Conservation (phyloP, 2,888 invertebrate species). For the Isotomurus palustris region DNA sequence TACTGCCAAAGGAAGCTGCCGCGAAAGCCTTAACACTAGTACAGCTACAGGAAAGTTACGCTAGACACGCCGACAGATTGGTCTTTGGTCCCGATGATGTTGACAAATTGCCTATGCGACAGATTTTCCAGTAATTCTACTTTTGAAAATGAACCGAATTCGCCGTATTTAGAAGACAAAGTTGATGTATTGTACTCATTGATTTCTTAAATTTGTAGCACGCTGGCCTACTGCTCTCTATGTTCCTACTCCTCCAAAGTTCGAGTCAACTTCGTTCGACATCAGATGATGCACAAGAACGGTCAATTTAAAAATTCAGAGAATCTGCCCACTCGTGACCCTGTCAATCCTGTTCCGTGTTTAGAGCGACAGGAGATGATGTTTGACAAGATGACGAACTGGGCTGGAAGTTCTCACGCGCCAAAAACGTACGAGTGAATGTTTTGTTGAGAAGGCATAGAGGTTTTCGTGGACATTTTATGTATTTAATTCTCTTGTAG, state of each 20-base stretch:
- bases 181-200: background rate
- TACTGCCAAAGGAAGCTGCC: conserved; percentile 41
- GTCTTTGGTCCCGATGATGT: conserved; percentile 60
- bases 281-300: conserved; percentile 61
- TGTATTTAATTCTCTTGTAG: conserved; percentile 15
- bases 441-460: background rate
- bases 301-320: conserved; percentile 43
- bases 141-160: too few species aligned
- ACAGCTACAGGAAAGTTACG: conserved; percentile 29
- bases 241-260: conserved; percentile 48
- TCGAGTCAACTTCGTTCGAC: conserved; percentile 63
- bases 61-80: conserved; percentile 24
- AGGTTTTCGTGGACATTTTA: background rate
- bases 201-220: conserved; percentile 39
- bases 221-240: conserved; percentile 44
- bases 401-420: conserved; percentile 64
- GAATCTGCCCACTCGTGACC: conserved; percentile 59
- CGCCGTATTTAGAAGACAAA: conserved; percentile 5
- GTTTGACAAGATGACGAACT: conserved; percentile 79
- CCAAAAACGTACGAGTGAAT: conserved; percentile 32
- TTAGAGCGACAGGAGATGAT: conserved; percentile 70
- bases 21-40: conserved; percentile 16
- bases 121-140: conserved; percentile 61
- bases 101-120: conserved; percentile 60
- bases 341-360: conserved; percentile 77